Conservation (phyloP, 2,113 vertebrate species). For the Argyrosomus japonicus region DNA sequence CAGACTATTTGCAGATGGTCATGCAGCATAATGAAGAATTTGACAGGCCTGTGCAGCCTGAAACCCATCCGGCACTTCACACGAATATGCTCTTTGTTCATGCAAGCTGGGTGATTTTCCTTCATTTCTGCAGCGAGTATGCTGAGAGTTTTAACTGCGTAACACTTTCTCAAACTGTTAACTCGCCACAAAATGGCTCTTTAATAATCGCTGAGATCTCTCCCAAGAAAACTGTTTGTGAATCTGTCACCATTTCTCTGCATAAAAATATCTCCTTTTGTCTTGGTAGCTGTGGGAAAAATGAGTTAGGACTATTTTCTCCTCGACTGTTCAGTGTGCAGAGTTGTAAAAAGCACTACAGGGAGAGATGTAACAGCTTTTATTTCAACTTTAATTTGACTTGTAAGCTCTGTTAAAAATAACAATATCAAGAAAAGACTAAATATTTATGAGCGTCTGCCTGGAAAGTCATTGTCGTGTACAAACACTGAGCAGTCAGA, state of each 20-base stretch:
- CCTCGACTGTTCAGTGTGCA: background rate
- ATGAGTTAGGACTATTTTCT: background rate
- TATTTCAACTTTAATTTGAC: conserved; percentile 12
- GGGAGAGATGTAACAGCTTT: background rate
- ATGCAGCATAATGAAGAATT: conserved; percentile 22
- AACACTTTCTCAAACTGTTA: background rate
- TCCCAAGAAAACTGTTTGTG: background rate
- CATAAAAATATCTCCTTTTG: background rate
- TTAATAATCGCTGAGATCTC: background rate
- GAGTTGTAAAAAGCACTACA: conserved; percentile 6
- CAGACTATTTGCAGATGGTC: conserved; percentile 20
- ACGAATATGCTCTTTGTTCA: conserved; percentile 21
- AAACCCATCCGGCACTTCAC: conserved; percentile 1
- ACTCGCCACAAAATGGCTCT: background rate
- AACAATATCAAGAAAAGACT: background rate
- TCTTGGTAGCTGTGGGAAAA: background rate
- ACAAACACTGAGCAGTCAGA: background rate
- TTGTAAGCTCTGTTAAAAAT: background rate
- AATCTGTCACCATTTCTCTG: background rate
- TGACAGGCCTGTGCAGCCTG: conserved; percentile 5
- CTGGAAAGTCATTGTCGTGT: conserved; percentile 18
- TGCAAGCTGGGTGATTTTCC: background rate
- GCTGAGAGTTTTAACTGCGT: conserved; percentile 2
- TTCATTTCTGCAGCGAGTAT: background rate
- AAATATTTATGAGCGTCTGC: conserved; percentile 10